Percentiles rank a stretch among this genome's conserved stretches.
Conservation (phyloP, 2,888 invertebrate species). For the Leptopilina syphax region DNA sequence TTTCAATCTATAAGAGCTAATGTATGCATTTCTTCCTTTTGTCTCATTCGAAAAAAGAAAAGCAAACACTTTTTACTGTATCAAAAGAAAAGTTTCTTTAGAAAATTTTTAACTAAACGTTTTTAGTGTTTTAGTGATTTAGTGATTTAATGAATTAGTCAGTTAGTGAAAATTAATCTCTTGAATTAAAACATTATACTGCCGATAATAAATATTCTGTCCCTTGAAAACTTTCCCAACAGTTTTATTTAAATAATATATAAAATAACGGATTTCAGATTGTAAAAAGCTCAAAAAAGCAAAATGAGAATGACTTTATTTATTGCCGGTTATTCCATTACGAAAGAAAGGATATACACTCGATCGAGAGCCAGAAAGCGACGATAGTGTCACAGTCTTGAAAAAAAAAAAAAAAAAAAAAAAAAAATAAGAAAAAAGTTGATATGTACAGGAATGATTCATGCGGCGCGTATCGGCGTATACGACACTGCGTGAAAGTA, state of each 20-base stretch:
- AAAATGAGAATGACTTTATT: constrained; percentile 20
- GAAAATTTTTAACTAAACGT: too few relatives aligned
- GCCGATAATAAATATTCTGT: too few relatives aligned
- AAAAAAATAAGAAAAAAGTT: neutral
- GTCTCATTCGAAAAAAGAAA: neutral
- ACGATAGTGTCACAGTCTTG: constrained; percentile 34
- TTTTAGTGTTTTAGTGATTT: too few relatives aligned
- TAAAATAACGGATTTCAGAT: constrained; percentile 18
- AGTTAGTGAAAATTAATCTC: too few relatives aligned
- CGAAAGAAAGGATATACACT: constrained; percentile 17
- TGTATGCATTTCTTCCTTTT: neutral
- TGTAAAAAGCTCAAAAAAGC: neutral
- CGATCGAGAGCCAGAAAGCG: constrained; percentile 25
- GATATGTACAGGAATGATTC: constrained; percentile 38
- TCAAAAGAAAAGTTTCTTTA: too few relatives aligned
- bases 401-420: neutral
- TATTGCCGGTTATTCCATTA: constrained; percentile 25
- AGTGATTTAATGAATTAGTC: too few relatives aligned
- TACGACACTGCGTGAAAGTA: neutral
- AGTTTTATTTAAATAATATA: neutral
- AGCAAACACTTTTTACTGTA: too few relatives aligned
- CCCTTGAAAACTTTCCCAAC: too few relatives aligned
- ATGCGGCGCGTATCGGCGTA: neutral
- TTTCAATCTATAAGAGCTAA: constrained; percentile 5
- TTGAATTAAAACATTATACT: too few relatives aligned